phyloP scores from a whole-genome alignment of 2,113 vertebrate genomes.

The Hirundichthys speculiger region DNA sequence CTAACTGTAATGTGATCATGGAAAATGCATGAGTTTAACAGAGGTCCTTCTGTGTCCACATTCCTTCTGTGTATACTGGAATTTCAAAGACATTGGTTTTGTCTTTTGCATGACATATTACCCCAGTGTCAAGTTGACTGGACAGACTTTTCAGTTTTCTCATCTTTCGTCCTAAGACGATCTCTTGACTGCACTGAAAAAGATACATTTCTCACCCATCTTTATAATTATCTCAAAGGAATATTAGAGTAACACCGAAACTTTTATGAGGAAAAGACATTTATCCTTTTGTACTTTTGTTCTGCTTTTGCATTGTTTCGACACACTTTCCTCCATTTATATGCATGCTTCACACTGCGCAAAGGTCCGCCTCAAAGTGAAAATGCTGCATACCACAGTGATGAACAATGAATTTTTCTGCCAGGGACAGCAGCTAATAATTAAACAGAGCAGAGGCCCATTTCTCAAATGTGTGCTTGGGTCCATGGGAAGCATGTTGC shows the following conservation, averaged over 20 bases:
- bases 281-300: too few species aligned
- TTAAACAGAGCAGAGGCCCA: slow-evolving; percentile 15
- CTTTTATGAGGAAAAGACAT: too few species aligned
- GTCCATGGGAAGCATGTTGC: background rate
- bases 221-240: background rate
- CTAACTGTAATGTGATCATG: slow-evolving; percentile 65
- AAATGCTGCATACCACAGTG: slow-evolving; percentile 13
- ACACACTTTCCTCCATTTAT: slow-evolving; percentile 2
- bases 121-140: background rate
- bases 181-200: background rate
- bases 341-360: background rate
- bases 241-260: slow-evolving; percentile 12
- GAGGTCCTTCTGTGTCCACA: slow-evolving; percentile 58
- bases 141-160: background rate
- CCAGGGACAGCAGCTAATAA: slow-evolving; percentile 15
- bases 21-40: slow-evolving; percentile 62
- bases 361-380: background rate
- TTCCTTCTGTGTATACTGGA: slow-evolving; percentile 40
- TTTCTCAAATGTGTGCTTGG: slow-evolving; percentile 8
- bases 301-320: too few species aligned
- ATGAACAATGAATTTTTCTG: slow-evolving; percentile 12
- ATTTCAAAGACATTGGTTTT: slow-evolving; percentile 29
- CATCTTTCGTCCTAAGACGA: background rate
- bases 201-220: background rate
- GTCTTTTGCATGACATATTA: slow-evolving; percentile 21